These are phyloP conservation scores for Phalanger gymnotis DNA, from an alignment of 2,797 vertebrate species.

Conservation along the genomic window DNA sequence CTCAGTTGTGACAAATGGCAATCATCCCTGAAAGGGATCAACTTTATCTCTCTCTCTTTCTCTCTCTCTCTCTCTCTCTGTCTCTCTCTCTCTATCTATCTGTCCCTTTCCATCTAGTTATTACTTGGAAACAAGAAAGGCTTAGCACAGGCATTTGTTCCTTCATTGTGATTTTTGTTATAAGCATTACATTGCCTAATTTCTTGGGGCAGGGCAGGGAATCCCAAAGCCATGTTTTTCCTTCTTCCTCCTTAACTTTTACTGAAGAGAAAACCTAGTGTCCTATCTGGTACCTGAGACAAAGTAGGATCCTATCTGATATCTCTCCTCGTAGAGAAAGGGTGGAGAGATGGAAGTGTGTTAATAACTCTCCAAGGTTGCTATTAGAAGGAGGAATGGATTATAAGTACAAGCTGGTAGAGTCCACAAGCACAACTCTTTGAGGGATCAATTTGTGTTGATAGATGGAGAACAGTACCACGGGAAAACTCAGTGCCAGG, in stretches of 20 bases:
- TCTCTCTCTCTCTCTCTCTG: no score
- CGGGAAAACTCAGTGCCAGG: not conserved
- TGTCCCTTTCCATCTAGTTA: not conserved
- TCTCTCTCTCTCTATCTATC: no score
- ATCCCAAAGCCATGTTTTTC: not conserved
- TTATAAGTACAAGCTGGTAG: not conserved
- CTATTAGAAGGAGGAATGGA: not conserved
- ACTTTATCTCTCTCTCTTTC: no score
- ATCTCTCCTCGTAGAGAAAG: not conserved
- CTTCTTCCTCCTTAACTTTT: not conserved
- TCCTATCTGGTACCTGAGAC: not conserved
- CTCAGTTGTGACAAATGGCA: not conserved
- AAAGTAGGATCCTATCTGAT: not conserved
- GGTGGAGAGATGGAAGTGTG: not conserved
- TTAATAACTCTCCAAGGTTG: not conserved
- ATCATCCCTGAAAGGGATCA: not conserved
- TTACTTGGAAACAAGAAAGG: not conserved
- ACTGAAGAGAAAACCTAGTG: not conserved
- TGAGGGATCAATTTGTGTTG: conserved; percentile 4
- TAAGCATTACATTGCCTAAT: conserved; percentile 29
- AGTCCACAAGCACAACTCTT: not conserved
- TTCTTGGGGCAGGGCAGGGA: conserved; percentile 4
- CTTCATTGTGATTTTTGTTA: not conserved
- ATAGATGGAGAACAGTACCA: not conserved
- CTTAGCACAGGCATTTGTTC: not conserved